phyloP scores from a whole-genome alignment of 2,113 vertebrate species.

The Tauraco erythrolophus region DNA sequence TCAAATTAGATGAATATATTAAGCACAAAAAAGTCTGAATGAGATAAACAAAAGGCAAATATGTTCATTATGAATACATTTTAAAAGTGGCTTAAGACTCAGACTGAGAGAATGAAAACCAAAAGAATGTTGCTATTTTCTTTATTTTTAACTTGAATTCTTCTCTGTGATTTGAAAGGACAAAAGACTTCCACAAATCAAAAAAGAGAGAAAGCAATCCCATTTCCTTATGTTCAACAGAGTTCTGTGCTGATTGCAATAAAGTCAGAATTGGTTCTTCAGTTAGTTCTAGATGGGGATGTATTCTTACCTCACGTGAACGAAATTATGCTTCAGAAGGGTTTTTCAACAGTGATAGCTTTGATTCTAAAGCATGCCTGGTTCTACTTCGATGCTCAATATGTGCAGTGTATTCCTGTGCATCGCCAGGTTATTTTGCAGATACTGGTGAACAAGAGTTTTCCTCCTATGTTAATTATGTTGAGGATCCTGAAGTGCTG shows the following conservation, averaged over 20 bases:
- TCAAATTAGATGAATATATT: neutral
- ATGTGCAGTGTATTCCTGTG: neutral
- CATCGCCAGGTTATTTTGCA: neutral
- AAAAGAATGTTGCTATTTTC: neutral
- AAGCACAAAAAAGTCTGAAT: neutral
- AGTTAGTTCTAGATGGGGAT: neutral
- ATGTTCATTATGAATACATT: neutral
- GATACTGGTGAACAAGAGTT: neutral
- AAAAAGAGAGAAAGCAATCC: neutral
- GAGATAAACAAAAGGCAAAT: neutral
- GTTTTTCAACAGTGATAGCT: neutral
- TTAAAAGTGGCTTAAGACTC: neutral
- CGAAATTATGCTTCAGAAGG: neutral
- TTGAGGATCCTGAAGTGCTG: neutral
- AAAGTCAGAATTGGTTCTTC: neutral
- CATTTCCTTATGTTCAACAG: neutral
- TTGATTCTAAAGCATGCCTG: neutral
- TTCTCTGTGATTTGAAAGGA: neutral
- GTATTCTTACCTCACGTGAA: neutral
- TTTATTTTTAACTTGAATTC: neutral
- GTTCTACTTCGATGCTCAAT: neutral
- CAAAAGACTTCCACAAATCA: neutral
- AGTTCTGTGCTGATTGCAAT: neutral
- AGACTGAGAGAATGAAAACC: neutral
- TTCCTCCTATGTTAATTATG: neutral